Base-by-base conservation (phyloP, 2,888 invertebrate genomes). In the Automeris io region DNA sequence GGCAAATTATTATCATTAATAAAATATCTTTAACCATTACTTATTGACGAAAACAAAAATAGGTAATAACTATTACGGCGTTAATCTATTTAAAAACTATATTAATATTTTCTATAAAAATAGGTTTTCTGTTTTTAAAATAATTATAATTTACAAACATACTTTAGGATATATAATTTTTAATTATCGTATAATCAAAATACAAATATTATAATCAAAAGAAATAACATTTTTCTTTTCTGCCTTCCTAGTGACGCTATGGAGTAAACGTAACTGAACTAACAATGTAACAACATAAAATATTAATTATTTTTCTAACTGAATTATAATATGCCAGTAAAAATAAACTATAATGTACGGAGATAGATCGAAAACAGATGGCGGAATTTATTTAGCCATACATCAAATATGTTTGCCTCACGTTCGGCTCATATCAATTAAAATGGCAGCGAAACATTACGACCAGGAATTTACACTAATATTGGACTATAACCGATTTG, bases 401-500 rank as follows among this genome's bases (percentile, higher is more conserved):
- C 49, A 58, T 62, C 61, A 63, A 63, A 61, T 54, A 56, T 52
- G 54, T 54, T 52, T 57, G 33, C 31, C 35, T 41, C 21, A 51
- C 45, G 55, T 49, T 40, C 38, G 37, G 41, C 45, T 34, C 33
- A 33, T 41, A 53, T 54, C 67, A 63, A 67, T 70, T 66, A 65
- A 66, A 65, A 63, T 51, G 47, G 51, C 49, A 47, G 51, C 44
- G 54, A 54, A 61, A 61, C 58, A 55, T 51, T 42, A 45, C 45
- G 33, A 32, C 12, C 32, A 41, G 46, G 36, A 47, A 49, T 50
- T 43, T 37, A 33, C 18, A 45, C 43, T 41, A 38, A 48, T 48
- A 46, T 49, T 46, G 24, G 49, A 45, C 35, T 41, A 35, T 44
- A 23, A 39, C 22, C 35, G 34, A 37, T 37, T 37, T 21, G 6